Percentiles rank a stretch among this genome's conserved stretches.
These are phyloP conservation scores for Marmota flaviventris DNA, from an alignment of 2,113 vertebrate species.

Conservation along the genomic window DNA sequence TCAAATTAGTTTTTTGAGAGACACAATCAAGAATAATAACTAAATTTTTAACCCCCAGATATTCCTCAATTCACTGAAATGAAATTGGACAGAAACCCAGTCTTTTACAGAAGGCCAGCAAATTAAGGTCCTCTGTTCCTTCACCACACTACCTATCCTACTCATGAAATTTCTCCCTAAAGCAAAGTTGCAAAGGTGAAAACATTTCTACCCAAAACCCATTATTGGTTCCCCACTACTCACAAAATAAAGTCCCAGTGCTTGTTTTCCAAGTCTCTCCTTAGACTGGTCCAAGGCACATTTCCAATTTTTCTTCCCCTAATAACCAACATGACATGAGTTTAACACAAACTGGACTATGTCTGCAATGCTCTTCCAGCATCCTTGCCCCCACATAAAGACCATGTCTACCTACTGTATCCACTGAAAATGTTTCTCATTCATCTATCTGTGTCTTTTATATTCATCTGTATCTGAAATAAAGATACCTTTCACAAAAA, in stretches of 20 bases:
- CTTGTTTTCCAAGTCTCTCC: not conserved
- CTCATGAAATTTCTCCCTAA: not conserved
- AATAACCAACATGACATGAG: not conserved
- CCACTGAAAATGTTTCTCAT: not conserved
- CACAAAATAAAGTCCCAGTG: not conserved
- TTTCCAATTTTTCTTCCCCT: not conserved
- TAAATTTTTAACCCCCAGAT: not conserved
- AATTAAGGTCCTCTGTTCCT: not conserved
- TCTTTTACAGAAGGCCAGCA: not conserved
- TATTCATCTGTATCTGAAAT: constrained; percentile 3
- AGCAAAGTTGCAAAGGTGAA: constrained; percentile 21
- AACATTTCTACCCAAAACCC: not conserved
- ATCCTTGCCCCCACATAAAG: not conserved
- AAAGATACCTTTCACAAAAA: not conserved
- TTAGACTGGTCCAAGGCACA: not conserved
- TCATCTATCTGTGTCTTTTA: not conserved
- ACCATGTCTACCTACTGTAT: not conserved
- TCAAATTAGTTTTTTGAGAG: not conserved
- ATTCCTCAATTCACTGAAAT: not conserved
- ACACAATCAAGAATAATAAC: not conserved
- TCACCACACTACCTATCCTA: not conserved
- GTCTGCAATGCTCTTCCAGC: not conserved
- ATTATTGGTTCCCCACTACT: not conserved
- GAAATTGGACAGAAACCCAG: not conserved
- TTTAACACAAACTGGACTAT: not conserved